phyloP scores from a whole-genome alignment of 2,113 vertebrate species.

The Sitta europaea region DNA sequence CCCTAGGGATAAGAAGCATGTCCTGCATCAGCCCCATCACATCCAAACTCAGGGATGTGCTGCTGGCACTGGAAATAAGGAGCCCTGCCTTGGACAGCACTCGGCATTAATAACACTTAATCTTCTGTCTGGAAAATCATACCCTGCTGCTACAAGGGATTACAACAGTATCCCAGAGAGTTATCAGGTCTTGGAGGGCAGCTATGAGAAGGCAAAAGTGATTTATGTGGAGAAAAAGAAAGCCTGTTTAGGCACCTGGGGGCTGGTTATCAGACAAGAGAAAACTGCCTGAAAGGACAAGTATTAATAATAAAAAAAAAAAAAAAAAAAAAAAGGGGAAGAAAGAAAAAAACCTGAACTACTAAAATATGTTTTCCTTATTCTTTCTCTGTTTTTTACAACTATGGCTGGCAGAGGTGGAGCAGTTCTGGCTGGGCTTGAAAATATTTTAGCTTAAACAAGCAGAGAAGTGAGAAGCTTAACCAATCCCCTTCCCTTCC shows the following conservation, averaged over 20 bases:
- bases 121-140: conserved; percentile 24
- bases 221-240: background rate
- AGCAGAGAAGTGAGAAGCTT: background rate
- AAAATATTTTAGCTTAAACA: conserved; percentile 9
- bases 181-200: background rate
- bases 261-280: background rate
- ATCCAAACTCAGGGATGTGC: background rate
- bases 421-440: background rate
- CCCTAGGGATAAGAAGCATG: background rate
- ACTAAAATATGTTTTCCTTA: background rate
- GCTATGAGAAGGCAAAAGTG: background rate
- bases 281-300: background rate
- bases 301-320: background rate
- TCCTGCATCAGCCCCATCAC: background rate
- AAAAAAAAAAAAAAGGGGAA: background rate
- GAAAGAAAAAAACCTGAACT: background rate
- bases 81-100: background rate
- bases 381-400: background rate
- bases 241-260: background rate
- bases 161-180: background rate
- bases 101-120: background rate
- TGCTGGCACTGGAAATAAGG: background rate
- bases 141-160: background rate
- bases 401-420: background rate
- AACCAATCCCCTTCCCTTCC: background rate